Evolutionary conservation across 2,888 invertebrate species (phyloP).

Genomic region (Eledone cirrhosa): DNA sequence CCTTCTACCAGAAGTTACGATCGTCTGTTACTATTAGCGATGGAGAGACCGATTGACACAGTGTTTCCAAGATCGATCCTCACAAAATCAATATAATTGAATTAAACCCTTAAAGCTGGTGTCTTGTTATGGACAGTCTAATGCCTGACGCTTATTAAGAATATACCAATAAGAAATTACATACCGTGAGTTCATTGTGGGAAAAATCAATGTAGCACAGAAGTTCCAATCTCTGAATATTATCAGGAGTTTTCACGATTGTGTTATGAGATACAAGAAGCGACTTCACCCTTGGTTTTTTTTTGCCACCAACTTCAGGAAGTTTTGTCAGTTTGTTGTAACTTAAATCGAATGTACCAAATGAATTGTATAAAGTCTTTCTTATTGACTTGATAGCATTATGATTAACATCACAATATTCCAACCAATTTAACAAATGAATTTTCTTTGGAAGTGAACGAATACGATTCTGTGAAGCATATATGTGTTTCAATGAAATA

Average conservation of each 20-base stretch:
- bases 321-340: neutral
- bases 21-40: too few species aligned
- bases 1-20: too few species aligned
- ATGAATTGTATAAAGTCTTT: neutral
- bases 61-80: too few species aligned
- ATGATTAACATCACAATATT: neutral
- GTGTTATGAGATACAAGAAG: neutral
- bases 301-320: neutral
- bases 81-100: too few species aligned
- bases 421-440: neutral
- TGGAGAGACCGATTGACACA: too few species aligned
- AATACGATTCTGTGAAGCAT: neutral
- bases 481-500: neutral
- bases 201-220: conserved; percentile 11
- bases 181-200: neutral
- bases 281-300: neutral
- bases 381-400: neutral
- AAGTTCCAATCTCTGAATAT: neutral
- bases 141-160: too few species aligned
- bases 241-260: neutral
- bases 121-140: too few species aligned
- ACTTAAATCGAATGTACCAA: neutral
- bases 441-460: neutral
- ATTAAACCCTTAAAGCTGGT: too few species aligned
- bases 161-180: neutral